Conservation (phyloP, 92 coral and sea anemone genomes). For the Zoanthus solanderi region DNA sequence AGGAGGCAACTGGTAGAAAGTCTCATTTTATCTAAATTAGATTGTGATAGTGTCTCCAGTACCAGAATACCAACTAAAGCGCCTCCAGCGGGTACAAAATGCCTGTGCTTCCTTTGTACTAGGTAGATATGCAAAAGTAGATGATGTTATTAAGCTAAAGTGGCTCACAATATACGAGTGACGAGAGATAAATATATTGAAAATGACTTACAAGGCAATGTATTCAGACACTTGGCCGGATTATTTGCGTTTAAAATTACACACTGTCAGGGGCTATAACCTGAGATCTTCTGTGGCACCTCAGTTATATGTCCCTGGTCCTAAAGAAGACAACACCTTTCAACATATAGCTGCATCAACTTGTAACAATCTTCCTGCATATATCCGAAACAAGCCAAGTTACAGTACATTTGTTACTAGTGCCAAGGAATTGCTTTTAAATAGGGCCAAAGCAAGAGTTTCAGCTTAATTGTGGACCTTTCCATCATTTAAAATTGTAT, state of each 20-base stretch:
- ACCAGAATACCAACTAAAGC: conserved; percentile 15
- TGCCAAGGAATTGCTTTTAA: too few relatives aligned
- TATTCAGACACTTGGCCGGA: conserved; percentile 17
- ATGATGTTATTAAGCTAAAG: background rate
- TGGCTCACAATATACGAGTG: conserved; percentile 19
- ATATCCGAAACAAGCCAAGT: background rate
- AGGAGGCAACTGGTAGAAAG: background rate
- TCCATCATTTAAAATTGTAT: too few relatives aligned
- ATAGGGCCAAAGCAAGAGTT: too few relatives aligned
- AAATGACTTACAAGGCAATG: too few relatives aligned
- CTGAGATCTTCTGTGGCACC: conserved; percentile 40
- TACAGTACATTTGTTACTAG: too few relatives aligned
- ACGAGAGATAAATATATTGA: background rate
- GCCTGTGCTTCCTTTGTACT: too few relatives aligned
- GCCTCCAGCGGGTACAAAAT: conserved; percentile 15
- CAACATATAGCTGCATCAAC: background rate
- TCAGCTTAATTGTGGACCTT: too few relatives aligned
- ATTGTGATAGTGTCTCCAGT: background rate
- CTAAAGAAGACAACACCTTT: background rate
- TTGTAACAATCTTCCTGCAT: background rate
- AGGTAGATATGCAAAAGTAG: background rate
- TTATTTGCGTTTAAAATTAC: conserved; percentile 19
- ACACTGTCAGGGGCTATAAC: conserved; percentile 31
- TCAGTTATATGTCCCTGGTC: background rate
- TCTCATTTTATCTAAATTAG: too few relatives aligned